Base-by-base conservation (phyloP, 2,888 invertebrate genomes). In the Meliscaeva auricollis region DNA sequence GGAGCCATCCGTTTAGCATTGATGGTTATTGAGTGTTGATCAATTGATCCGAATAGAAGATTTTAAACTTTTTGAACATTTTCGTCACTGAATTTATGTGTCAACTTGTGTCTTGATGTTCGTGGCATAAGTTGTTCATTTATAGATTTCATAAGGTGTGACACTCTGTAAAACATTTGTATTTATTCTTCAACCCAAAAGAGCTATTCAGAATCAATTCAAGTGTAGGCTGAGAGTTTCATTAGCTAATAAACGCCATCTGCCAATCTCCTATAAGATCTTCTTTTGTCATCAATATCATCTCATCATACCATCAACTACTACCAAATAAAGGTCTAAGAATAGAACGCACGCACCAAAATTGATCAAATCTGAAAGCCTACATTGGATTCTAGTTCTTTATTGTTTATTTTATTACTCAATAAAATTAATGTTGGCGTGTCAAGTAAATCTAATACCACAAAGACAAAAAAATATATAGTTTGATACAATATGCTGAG, bases 1-100 rank as follows among this genome's bases (percentile, higher is more conserved):
- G 62, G 52, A 48, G 64, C 20, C 20, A 73, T 50, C 56, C 78
- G 78, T 60, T 56, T 15, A 60, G 60, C 41, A 26, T 60, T 22
- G 7, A 60, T 60, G 22, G 41, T 11, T 9, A 41, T 41, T 30
- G 58, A 60, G 58, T 41, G 38, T 41, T 60, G 41, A 13, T 41
- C 22, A 22, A 22, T 38, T 60, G 58, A 58, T 58, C 22, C 2
- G 22, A 5, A n/a, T n/a, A n/a, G n/a, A 35, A 9, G 35, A 13
- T 8, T 22, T 13, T n/a, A 20, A 6, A 6, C 3, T 22, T 38
- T 56, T 52, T 26, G 8, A 56, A 35, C 17, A n/a, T n/a, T n/a
- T n/a, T n/a, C n/a, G n/a, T n/a, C n/a, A n/a, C n/a, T n/a, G n/a
- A n/a, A n/a, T n/a, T n/a, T n/a, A n/a, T n/a, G n/a, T n/a, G n/a